Conservation (phyloP, 2,888 invertebrate genomes). For the Cordilura impudica region DNA sequence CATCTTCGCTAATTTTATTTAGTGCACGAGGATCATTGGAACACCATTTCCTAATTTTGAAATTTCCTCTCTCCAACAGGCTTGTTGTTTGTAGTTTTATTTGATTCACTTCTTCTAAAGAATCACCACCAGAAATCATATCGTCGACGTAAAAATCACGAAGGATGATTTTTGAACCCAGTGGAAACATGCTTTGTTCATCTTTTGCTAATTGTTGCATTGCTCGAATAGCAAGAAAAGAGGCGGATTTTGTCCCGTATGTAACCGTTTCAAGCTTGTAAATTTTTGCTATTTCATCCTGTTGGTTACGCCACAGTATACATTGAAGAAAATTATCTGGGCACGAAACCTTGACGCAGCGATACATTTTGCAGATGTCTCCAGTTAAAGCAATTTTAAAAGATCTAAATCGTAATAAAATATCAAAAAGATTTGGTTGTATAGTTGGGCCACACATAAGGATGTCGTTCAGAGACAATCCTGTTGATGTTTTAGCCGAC, state of each 20-base stretch:
- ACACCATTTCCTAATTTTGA: conserved; percentile 45
- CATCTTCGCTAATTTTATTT: background rate
- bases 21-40: conserved; percentile 20
- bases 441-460: conserved; percentile 16
- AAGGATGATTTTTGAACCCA: conserved; percentile 20
- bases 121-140: conserved; percentile 39
- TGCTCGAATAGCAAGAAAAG: conserved; percentile 37
- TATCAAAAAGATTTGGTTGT: conserved; percentile 47
- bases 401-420: conserved; percentile 39
- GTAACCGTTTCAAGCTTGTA: conserved; percentile 51
- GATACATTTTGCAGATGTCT: conserved; percentile 63
- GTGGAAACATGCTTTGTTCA: conserved; percentile 9
- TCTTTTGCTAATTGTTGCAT: conserved; percentile 45
- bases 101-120: conserved; percentile 19
- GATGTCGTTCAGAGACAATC: conserved; percentile 17
- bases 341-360: conserved; percentile 43
- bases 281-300: conserved; percentile 14
- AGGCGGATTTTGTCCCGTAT: conserved; percentile 37
- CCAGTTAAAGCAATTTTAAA: conserved; percentile 45
- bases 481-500: conserved; percentile 25
- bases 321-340: conserved; percentile 52
- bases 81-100: conserved; percentile 22
- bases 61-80: conserved; percentile 14
- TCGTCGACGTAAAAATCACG: conserved; percentile 57
- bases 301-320: conserved; percentile 48